Base-by-base conservation (phyloP, 2,113 vertebrate species). In the Ochotona princeps region DNA sequence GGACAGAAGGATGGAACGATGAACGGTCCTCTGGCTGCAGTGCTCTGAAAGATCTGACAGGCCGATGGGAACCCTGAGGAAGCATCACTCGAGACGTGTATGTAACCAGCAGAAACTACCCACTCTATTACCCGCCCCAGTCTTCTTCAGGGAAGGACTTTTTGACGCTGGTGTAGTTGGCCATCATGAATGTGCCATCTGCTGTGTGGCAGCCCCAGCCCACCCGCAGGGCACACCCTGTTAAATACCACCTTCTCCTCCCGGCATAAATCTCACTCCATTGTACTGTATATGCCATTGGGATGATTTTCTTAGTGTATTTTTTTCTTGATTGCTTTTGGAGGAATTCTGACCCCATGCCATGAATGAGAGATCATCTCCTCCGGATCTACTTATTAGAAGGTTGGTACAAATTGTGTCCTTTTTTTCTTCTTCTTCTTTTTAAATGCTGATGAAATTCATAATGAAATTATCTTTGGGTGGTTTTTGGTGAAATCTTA, bases 61-160 rank as follows among this genome's bases (percentile, higher is more conserved):
- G 38, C 7, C 2, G 1, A 0, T 1, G 35, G 28, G 15, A 65
- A 1, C 0, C 28, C 76, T 23, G 70, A 30, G 35, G 54, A 35
- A 70, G 23, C 12, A 1, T 3, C 2, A n/a, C 81, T 44, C 6
- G 38, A 44, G 38, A 44, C 38, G 38, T 44, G 38, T 44, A 6
- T 44, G 38, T 44, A 44, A 44, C 38, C 15, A 2, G 73, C 23
- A 44, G 72, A 63, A 67, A 49, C 49, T 32, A 73, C 51, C 14
- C 23, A 2, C 51, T 60, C 23, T 54, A 26, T 2, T 54, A 32
- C 17, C 61, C 38, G 10, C 26, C 6, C 6, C 2, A 14, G 3
- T 79, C 49, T 20, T 28, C 20, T 21, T 17, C 66, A 4, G 2
- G 65, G 54, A 72, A 28, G 7, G 30, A 6, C 20, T 54, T 66